phyloP scores from a whole-genome alignment of 2,888 invertebrate genomes.

The Incurvaria masculella region DNA sequence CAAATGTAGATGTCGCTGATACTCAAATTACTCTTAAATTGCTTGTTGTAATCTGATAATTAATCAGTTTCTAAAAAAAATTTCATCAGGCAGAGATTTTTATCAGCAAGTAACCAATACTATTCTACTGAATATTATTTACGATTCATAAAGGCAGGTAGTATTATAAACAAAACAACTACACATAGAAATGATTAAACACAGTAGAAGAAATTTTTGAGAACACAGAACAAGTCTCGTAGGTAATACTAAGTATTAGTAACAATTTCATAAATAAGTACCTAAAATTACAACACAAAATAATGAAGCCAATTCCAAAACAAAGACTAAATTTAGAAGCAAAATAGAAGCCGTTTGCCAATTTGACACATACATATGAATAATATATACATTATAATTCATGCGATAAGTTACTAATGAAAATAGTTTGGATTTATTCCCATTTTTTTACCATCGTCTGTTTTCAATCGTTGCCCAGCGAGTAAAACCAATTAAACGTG shows the following conservation, averaged over 20 bases:
- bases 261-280: background rate
- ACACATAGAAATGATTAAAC: background rate
- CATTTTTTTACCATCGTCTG: background rate
- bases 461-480: background rate
- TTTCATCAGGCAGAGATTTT: background rate
- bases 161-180: background rate
- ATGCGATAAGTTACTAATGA: slow-evolving; percentile 1
- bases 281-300: background rate
- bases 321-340: background rate
- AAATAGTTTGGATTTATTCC: background rate
- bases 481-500: background rate
- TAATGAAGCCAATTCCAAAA: slow-evolving; percentile 1
- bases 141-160: background rate
- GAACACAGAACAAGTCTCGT: background rate
- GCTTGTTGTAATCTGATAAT: too few relatives aligned
- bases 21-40: too few relatives aligned
- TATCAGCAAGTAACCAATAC: background rate
- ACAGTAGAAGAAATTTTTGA: background rate
- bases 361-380: background rate
- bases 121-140: background rate
- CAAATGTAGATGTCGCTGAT: too few relatives aligned
- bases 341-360: slow-evolving; percentile 1
- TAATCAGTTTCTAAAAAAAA: too few relatives aligned
- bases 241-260: too few relatives aligned
- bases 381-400: background rate